Conservation (phyloP, 64 coral and sea anemone genomes). For the Pocillopora verrucosa region DNA sequence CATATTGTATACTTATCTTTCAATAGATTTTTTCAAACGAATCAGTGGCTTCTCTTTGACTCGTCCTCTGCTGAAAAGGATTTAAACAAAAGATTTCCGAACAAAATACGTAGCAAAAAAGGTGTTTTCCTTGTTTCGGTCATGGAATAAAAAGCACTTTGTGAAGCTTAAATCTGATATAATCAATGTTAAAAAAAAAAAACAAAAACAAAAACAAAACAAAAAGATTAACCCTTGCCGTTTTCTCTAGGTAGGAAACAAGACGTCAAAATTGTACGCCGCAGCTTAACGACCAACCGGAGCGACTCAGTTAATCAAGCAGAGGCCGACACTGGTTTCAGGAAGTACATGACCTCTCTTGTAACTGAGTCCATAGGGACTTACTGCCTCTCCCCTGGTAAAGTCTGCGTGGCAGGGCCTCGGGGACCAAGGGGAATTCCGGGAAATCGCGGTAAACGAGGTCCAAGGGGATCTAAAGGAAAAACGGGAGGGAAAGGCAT, state of each 20-base stretch:
- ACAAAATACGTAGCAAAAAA: no score
- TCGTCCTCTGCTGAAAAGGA: no score
- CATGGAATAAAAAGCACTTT: no score
- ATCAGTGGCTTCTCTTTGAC: no score
- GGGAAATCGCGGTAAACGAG: conserved; percentile 30
- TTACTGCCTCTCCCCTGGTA: conserved; percentile 31
- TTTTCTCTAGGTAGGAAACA: background rate
- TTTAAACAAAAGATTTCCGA: no score
- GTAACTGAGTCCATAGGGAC: background rate
- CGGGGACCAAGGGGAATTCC: conserved; percentile 24
- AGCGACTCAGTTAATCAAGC: background rate
- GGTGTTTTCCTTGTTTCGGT: no score
- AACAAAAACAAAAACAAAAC: no score
- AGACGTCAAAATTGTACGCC: background rate
- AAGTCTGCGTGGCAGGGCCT: conserved; percentile 33
- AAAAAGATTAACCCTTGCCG: background rate
- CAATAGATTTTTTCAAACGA: no score
- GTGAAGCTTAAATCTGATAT: no score
- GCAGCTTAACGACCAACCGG: background rate
- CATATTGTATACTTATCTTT: no score
- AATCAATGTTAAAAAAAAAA: no score
- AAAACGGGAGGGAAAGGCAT: conserved; percentile 16
- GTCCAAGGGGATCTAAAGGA: conserved; percentile 13
- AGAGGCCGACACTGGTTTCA: background rate
- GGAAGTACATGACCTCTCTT: background rate